Evolutionary conservation across 2,888 invertebrate species (phyloP).

Genomic region (Tanypteryx hageni): DNA sequence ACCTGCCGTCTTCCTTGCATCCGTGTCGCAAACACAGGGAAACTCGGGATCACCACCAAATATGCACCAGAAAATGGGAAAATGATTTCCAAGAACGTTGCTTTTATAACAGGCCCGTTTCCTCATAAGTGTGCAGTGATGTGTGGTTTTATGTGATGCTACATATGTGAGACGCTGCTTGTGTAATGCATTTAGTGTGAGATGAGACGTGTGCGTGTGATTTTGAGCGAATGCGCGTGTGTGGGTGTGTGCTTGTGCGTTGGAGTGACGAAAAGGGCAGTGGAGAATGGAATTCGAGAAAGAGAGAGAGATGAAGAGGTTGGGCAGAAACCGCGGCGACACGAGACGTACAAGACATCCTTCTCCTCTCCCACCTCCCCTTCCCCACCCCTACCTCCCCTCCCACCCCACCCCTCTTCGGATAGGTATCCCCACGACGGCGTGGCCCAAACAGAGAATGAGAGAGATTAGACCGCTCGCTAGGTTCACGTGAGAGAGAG

Average conservation of each 20-base stretch:
- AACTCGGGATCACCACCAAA: too few relatives aligned
- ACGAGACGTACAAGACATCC: background rate
- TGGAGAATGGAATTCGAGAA: background rate
- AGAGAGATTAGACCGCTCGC: conserved; percentile 12
- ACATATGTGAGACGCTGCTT: background rate
- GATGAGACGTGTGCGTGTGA: background rate
- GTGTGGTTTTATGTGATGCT: background rate
- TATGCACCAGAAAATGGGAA: too few relatives aligned
- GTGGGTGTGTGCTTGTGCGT: background rate
- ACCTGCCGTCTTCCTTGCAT: too few relatives aligned
- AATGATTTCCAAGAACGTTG: too few relatives aligned
- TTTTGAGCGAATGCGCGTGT: background rate
- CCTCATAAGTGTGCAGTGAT: background rate
- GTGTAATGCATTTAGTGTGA: background rate
- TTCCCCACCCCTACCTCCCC: background rate
- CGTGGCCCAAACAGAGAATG: background rate
- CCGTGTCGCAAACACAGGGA: too few relatives aligned
- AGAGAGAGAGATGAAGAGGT: background rate
- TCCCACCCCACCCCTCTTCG: background rate
- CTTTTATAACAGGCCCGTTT: background rate
- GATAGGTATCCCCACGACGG: background rate
- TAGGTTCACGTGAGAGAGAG: background rate
- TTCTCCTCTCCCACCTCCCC: background rate
- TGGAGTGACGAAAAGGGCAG: background rate
- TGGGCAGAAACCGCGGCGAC: background rate